These are phyloP conservation scores for Musca vetustissima DNA, from an alignment of 1,140 invertebrate genomes.

Conservation along the genomic window DNA sequence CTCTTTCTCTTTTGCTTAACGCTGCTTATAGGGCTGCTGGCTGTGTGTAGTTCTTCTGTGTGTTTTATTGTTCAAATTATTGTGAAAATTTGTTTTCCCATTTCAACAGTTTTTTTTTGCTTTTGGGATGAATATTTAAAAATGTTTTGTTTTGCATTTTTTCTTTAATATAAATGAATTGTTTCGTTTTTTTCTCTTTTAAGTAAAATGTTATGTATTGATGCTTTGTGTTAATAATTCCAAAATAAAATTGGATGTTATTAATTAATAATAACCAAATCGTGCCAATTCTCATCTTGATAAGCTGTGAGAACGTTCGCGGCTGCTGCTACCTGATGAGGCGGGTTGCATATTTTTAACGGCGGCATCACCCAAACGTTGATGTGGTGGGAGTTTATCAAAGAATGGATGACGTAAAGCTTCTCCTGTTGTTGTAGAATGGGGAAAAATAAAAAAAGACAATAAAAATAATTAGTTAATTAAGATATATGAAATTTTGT, in stretches of 20 bases:
- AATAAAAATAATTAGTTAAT: conserved; percentile 15
- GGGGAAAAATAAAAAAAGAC: conserved; percentile 5
- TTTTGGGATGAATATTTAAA: too few relatives aligned
- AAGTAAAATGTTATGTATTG: too few relatives aligned
- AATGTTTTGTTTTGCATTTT: too few relatives aligned
- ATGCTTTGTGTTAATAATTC: neutral
- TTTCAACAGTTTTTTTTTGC: too few relatives aligned
- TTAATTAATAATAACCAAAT: conserved; percentile 56
- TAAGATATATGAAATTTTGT: too few relatives aligned
- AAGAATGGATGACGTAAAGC: conserved; percentile 94
- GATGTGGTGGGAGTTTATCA: conserved; percentile 74
- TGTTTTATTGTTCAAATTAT: too few relatives aligned
- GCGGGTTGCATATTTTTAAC: conserved; percentile 41
- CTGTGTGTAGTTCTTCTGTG: too few relatives aligned
- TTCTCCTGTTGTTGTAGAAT: conserved; percentile 59
- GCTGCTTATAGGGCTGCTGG: too few relatives aligned
- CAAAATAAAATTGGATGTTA: conserved; percentile 12
- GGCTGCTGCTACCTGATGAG: conserved; percentile 54
- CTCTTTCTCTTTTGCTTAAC: too few relatives aligned
- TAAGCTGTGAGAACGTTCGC: conserved; percentile 53
- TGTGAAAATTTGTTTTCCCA: too few relatives aligned
- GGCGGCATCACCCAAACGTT: conserved; percentile 64
- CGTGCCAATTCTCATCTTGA: conserved; percentile 57
- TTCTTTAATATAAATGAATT: too few relatives aligned
- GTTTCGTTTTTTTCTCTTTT: too few relatives aligned